Percentiles rank a stretch among this genome's conserved stretches.
Conservation (phyloP, 2,113 vertebrate genomes). For the Pelobates fuscus region DNA sequence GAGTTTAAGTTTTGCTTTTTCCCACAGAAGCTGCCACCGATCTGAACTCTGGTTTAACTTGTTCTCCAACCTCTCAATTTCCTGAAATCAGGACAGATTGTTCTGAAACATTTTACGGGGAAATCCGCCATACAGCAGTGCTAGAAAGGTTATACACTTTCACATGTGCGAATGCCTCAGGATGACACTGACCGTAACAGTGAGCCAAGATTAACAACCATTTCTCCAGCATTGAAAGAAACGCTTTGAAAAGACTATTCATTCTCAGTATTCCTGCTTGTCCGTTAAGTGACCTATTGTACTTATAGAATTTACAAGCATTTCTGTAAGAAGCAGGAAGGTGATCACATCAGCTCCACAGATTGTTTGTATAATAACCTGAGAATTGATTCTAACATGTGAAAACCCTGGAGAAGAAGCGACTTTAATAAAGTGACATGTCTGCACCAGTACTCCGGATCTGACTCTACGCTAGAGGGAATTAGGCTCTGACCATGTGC, state of each 20-base stretch:
- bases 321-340: too few species aligned
- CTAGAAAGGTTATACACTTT: neutral
- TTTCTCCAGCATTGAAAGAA: conserved; percentile 50
- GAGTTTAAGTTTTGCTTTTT: conserved; percentile 79
- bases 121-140: conserved; percentile 34
- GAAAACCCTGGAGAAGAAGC: too few species aligned
- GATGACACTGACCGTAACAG: conserved; percentile 29
- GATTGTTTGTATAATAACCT: too few species aligned
- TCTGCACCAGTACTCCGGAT: too few species aligned
- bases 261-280: conserved; percentile 52
- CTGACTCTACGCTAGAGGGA: too few species aligned
- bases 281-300: conserved; percentile 53
- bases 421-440: too few species aligned
- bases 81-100: conserved; percentile 70
- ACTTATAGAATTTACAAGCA: too few species aligned
- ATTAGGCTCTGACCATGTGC: too few species aligned
- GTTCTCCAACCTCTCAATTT: conserved; percentile 88
- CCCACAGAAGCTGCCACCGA: conserved; percentile 89
- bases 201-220: conserved; percentile 57
- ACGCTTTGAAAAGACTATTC: conserved; percentile 54
- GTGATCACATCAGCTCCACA: too few species aligned
- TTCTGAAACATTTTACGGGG: neutral
- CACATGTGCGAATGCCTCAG: conserved; percentile 32
- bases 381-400: too few species aligned
- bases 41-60: conserved; percentile 86